Evolutionary conservation across 2,888 invertebrate species (phyloP), one percentile per base, ranked within the genome.

Genomic region (Protophormia terraenovae): DNA sequence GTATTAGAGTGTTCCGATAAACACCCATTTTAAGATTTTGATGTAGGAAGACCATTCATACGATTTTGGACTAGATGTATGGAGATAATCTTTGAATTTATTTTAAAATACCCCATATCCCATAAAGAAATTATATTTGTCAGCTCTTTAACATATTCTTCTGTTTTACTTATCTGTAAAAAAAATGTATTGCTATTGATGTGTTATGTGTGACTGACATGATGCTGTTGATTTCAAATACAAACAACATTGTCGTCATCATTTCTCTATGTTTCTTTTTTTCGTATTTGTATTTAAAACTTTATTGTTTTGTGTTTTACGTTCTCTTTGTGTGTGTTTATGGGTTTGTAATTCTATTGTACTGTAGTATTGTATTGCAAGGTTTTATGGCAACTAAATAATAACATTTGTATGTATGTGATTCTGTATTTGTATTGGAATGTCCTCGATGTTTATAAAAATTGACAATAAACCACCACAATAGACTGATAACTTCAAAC

Each of bases 401-500:
- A n/a, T n/a, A n/a, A n/a, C n/a, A n/a, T n/a, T n/a, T n/a, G 32
- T 32, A 32, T 32, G 4, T 35, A 35, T 35, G 27, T 22, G 10
- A 5, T n/a, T 29, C 22, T 22, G 41, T 58, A n/a, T 50, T 16
- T 73, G 19, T 75, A 24, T 62, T 35, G 47, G 22, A 29, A 50
- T 32, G 41, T 75, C 19, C 16, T 29, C 45, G 35, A 32, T 62
- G 22, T 72, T 58, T 24, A 55, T 41, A 66, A 66, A 38, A 76
- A 66, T 66, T 66, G 55, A 66, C 64, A 75, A 55, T 64, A 38
- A 35, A 64, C 16, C 16, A 66, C 75, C 35, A 55, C 64, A 76
- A 50, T 27, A 32, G 50, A 64, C 47, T 75, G 75, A 38, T 38
- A 75, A 75, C 47, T 41, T 41, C n/a, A 41, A n/a, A 1, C 14